A percentile compares a stretch with the other conserved stretches of the same genome.
phyloP scores from a whole-genome alignment of 23 tunicate genomes.

The Clavelina lepadiformis region DNA sequence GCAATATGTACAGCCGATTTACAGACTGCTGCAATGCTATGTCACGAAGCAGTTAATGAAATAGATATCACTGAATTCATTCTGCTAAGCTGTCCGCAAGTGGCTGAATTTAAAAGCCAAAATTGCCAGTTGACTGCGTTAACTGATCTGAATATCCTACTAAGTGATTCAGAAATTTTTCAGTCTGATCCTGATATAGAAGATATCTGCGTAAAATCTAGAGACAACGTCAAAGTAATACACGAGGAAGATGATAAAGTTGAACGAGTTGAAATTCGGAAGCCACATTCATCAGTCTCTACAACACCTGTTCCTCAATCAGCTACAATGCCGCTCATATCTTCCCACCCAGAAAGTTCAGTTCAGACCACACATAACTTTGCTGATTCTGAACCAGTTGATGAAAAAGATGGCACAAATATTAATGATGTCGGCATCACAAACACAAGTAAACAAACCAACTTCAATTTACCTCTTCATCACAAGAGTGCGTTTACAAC shows the following conservation, averaged over 20 bases:
- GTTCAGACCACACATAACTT: neutral
- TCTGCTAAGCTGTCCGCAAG: conserved; percentile 71
- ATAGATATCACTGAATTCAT: conserved; percentile 87
- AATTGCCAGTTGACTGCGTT: conserved; percentile 1
- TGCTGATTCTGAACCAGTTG: neutral
- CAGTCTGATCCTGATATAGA: conserved; percentile 7
- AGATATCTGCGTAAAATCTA: conserved; percentile 3
- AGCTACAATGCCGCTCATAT: neutral
- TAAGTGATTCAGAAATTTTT: neutral
- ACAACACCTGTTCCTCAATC: neutral
- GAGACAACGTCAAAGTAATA: too few relatives aligned
- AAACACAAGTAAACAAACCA: too few relatives aligned
- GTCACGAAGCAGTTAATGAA: conserved; percentile 75
- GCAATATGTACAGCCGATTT: conserved; percentile 55
- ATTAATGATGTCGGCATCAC: neutral
- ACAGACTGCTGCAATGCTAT: conserved; percentile 58
- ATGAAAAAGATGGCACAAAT: neutral
- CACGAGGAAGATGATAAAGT: too few relatives aligned
- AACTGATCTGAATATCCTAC: neutral
- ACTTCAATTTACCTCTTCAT: too few relatives aligned
- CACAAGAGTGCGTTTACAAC: conserved; percentile 42
- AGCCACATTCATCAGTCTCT: neutral
- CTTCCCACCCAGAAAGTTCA: neutral
- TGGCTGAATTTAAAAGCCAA: conserved; percentile 35
- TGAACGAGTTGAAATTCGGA: too few relatives aligned